Evolutionary conservation across 2,797 vertebrate species (phyloP).

Genomic region (Girardinus metallicus): DNA sequence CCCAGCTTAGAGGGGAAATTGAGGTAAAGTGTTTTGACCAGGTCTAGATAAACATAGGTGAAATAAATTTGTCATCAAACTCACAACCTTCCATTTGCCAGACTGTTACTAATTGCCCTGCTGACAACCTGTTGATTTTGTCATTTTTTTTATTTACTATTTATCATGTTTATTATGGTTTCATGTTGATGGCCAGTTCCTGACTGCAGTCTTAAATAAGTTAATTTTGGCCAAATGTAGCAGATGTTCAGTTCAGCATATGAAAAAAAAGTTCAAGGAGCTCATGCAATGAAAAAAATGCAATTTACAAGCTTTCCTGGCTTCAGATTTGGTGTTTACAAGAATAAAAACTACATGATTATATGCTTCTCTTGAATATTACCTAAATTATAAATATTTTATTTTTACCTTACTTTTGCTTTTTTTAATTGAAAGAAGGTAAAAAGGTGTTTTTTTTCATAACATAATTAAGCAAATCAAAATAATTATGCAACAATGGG

Average conservation of each 20-base stretch:
- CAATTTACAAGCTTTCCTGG: not conserved
- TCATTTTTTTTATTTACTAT: not conserved
- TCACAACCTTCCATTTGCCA: not conserved
- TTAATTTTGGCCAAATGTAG: not conserved
- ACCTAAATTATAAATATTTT: not conserved
- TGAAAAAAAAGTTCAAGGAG: not conserved
- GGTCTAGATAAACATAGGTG: not conserved
- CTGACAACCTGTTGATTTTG: not conserved
- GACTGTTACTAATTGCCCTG: not conserved
- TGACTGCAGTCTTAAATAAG: not conserved
- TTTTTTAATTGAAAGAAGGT: not conserved
- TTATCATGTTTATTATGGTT: not conserved
- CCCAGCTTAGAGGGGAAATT: not conserved
- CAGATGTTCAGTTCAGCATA: not conserved
- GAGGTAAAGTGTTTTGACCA: not conserved
- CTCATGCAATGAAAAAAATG: not conserved
- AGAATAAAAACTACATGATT: not conserved
- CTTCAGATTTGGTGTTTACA: not conserved
- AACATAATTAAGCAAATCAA: not conserved
- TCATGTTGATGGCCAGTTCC: not conserved
- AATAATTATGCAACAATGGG: not conserved
- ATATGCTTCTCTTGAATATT: not conserved
- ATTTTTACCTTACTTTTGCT: not conserved
- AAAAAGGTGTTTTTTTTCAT: not conserved
- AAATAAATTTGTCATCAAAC: not conserved